Base-by-base conservation (phyloP, 1,140 invertebrate species). In the Periplaneta americana region DNA sequence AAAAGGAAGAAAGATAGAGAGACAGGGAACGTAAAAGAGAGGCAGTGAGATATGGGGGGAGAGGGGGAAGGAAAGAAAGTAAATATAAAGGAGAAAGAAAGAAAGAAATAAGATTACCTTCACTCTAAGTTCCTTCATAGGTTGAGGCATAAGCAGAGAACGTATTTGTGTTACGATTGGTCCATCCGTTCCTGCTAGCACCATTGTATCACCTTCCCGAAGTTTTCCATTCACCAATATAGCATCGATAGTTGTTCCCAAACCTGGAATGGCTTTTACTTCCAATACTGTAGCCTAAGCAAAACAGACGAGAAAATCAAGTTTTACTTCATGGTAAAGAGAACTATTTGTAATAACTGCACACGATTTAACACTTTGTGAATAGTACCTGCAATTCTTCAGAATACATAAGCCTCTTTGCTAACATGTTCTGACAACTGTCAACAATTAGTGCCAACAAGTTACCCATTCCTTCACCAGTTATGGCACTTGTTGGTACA, bases 231-330 rank as follows among this genome's bases (percentile, higher is more conserved):
- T 99, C 48, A 99, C 96, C 79, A 99, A 91, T 88, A 99, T 99
- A 37, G 98, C 96, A 91, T 99, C 99, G 86, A 99, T 98, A 9
- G 99, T 99, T 80, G 98, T 99, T 34, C 99, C 99, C 81, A 99
- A 90, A 75, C 99, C 99, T 48, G 97, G 94, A 85, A 99, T 95
- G 1, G 98, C 97, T 92, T 99, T 99, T 8, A 99, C 98, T 92
- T 99, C 98, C 85, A 99, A 91, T n/a, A 99, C 98, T 15, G 96
- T 99, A 31, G 98, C 98, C 84, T 88, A 77, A 66, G 11, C 18
- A 39, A 28, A 5, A 66, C 48, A 66, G 28, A 11, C 6, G 22
- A 28, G 48, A 66, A 66, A 28, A 28, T 9, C 39, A 39, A 15
- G 6, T 22, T 1, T 48, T 48, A n/a, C n/a, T n/a, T n/a, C n/a